A percentile compares a stretch with the other conserved stretches of the same genome.
Evolutionary conservation across 2,797 vertebrate genomes (phyloP).

Genomic region (Ptychobarbus kaznakovi): DNA sequence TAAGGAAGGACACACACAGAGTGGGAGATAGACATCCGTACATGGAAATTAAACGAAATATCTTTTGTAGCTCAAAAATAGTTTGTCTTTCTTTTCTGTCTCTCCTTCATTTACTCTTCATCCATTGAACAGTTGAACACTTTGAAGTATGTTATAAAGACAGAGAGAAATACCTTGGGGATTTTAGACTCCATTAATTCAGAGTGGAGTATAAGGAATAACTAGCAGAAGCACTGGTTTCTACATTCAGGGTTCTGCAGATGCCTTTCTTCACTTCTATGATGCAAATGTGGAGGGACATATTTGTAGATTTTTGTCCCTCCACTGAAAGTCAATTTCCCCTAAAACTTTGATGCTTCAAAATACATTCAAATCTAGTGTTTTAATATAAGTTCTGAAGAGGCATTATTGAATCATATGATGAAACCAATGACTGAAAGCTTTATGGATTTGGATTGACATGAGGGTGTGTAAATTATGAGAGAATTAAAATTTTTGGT

Average conservation of each 20-base stretch:
- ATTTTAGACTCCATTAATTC: conserved; percentile 33
- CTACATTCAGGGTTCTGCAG: neutral
- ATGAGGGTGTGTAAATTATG: neutral
- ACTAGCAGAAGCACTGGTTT: neutral
- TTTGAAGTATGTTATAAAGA: conserved; percentile 40
- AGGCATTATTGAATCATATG: neutral
- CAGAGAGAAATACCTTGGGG: conserved; percentile 18
- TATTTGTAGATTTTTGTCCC: neutral
- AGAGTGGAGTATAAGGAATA: conserved; percentile 8
- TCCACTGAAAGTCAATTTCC: neutral
- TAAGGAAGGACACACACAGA: conserved; percentile 7
- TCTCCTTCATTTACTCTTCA: conserved; percentile 16
- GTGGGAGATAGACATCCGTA: conserved; percentile 7
- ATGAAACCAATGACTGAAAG: neutral
- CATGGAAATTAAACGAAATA: neutral
- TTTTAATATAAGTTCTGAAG: neutral
- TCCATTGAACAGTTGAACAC: conserved; percentile 31
- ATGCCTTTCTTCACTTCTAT: neutral
- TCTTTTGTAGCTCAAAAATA: neutral
- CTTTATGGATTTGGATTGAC: neutral
- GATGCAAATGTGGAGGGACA: conserved; percentile 9
- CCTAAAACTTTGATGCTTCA: neutral
- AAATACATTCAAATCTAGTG: neutral
- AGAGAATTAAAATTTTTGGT: neutral
- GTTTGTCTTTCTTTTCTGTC: conserved; percentile 20